Percentiles rank a stretch among this genome's conserved stretches.
Conservation (phyloP, 2,888 invertebrate species). For the Ectobius pallidus region DNA sequence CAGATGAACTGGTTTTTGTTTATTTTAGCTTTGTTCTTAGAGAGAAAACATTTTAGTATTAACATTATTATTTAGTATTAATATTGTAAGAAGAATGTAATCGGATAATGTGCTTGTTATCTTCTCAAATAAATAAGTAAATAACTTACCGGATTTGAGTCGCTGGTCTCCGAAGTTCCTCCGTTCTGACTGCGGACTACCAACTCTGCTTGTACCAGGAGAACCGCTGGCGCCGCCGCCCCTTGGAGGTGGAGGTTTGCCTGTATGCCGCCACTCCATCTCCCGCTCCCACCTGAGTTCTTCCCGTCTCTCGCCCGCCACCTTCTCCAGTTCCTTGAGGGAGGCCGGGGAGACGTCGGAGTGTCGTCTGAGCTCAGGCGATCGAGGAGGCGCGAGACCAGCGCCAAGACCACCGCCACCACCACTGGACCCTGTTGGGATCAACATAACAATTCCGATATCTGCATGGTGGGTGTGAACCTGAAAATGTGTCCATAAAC, state of each 20-base stretch:
- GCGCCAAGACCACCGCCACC: constrained; percentile 58
- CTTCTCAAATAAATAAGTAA: no score
- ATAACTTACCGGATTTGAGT: constrained; percentile 20
- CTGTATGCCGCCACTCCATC: constrained; percentile 56
- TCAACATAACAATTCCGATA: constrained; percentile 15
- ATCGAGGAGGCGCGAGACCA: constrained; percentile 82
- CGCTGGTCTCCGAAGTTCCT: constrained; percentile 35
- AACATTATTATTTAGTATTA: no score
- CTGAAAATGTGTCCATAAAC: not conserved
- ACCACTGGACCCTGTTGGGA: no score
- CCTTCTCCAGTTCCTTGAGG: constrained; percentile 87
- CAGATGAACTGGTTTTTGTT: no score
- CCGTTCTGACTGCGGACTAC: constrained; percentile 43
- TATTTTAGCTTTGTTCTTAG: no score
- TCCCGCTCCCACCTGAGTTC: constrained; percentile 53
- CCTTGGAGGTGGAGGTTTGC: constrained; percentile 60
- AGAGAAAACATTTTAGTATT: no score
- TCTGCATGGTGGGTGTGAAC: not conserved
- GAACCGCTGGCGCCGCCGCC: constrained; percentile 34
- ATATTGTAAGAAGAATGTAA: no score
- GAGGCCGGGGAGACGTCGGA: constrained; percentile 89
- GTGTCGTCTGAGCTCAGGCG: constrained; percentile 80
- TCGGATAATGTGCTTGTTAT: no score
- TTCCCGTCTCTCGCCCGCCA: constrained; percentile 56
- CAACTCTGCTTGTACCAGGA: constrained; percentile 9